Conservation (phyloP, 2,113 vertebrate species). For the Hippolais icterina region DNA sequence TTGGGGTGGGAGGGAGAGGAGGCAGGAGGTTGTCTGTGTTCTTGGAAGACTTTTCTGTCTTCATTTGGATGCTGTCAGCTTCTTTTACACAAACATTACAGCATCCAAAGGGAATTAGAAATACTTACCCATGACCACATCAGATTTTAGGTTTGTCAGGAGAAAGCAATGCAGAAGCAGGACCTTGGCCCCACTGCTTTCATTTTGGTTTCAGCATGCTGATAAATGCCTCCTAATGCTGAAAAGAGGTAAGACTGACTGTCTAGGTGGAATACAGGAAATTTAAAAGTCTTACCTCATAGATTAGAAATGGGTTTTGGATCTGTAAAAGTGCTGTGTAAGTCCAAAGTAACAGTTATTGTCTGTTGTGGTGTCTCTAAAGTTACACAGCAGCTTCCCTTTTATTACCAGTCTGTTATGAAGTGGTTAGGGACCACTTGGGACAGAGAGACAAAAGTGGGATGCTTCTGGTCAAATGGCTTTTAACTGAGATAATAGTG, state of each 20-base stretch:
- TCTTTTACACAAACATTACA: slow-evolving; percentile 61
- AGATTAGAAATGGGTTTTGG: background rate
- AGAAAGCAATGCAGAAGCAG: slow-evolving; percentile 24
- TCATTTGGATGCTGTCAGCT: slow-evolving; percentile 47
- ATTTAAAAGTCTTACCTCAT: slow-evolving; percentile 21
- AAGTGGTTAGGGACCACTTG: background rate
- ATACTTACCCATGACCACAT: slow-evolving; percentile 47
- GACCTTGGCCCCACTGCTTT: background rate
- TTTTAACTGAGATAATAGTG: background rate
- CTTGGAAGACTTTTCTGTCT: slow-evolving; percentile 47
- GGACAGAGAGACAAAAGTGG: background rate
- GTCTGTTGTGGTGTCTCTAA: background rate
- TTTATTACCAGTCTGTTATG: background rate
- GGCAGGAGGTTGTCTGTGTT: slow-evolving; percentile 37
- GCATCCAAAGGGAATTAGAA: slow-evolving; percentile 57
- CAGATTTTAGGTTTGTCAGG: slow-evolving; percentile 38
- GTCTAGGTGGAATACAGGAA: slow-evolving; percentile 16
- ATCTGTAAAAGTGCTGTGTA: background rate
- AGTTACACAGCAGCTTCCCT: background rate
- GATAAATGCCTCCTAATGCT: slow-evolving; percentile 19
- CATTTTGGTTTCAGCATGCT: background rate
- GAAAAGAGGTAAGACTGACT: background rate
- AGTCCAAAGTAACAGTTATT: background rate
- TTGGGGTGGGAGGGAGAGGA: background rate
- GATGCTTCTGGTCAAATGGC: background rate